Evolutionary conservation across 2,888 invertebrate species (phyloP).

Genomic region (Chaitophorus viminalis): DNA sequence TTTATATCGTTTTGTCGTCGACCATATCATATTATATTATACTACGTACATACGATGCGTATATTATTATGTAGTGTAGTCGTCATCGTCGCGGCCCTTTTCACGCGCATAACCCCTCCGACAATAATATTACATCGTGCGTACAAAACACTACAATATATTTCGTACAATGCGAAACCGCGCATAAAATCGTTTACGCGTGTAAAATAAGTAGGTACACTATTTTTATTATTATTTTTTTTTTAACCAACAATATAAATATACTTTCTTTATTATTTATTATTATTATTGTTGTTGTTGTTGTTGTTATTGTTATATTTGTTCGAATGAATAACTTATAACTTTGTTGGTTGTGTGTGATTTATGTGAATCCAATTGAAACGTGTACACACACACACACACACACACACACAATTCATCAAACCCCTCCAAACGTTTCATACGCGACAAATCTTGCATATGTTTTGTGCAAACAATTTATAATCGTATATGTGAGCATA

Average conservation of each 20-base stretch:
- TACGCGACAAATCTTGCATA: background rate
- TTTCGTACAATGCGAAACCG: background rate
- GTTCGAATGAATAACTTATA: background rate
- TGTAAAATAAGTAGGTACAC: background rate
- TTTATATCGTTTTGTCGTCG: background rate
- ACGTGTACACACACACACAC: background rate
- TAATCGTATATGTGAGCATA: background rate
- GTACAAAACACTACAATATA: background rate
- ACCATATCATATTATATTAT: too few relatives aligned
- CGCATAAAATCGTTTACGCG: conserved; percentile 3
- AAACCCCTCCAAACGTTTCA: background rate
- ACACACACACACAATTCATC: too few relatives aligned
- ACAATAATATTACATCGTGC: background rate
- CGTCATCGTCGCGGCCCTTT: background rate
- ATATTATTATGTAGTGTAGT: too few relatives aligned
- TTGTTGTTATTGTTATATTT: too few relatives aligned
- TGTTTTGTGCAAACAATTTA: background rate
- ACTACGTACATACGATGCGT: too few relatives aligned
- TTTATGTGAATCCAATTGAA: conserved; percentile 22
- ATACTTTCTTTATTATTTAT: background rate
- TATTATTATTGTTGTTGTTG: background rate
- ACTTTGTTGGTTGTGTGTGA: conserved; percentile 2
- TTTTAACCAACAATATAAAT: too few relatives aligned
- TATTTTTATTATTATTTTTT: background rate
- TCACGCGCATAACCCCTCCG: background rate